Percentiles rank a stretch among this genome's conserved stretches.
Conservation (phyloP, 1,140 invertebrate species). For the Lordiphosa stackelbergi region DNA sequence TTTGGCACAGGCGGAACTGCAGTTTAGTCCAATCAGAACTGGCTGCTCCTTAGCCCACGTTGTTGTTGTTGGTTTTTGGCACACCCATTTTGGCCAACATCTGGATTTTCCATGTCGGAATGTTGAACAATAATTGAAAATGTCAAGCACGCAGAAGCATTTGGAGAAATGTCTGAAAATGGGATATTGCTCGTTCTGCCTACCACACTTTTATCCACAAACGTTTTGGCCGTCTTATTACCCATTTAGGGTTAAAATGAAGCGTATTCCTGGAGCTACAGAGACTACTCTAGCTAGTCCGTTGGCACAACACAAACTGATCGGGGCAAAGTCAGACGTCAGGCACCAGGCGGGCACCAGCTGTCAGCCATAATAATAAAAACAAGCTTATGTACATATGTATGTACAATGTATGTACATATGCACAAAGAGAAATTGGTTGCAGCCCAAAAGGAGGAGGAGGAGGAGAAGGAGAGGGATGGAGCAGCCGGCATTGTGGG, state of each 20-base stretch:
- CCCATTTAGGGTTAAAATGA: conserved; percentile 33
- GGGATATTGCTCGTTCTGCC: conserved; percentile 12
- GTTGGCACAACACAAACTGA: conserved; percentile 44
- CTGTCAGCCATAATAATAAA: conserved; percentile 31
- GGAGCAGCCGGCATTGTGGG: neutral
- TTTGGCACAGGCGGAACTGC: conserved; percentile 11
- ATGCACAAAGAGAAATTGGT: conserved; percentile 16
- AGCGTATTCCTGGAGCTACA: conserved; percentile 1
- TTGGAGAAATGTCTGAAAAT: conserved; percentile 1
- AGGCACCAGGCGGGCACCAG: conserved; percentile 10
- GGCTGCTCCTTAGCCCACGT: neutral
- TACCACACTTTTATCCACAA: conserved; percentile 30
- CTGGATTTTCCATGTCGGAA: conserved; percentile 27
- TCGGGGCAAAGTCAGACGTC: conserved; percentile 11
- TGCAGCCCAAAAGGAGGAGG: conserved; percentile 16
- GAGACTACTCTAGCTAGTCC: conserved; percentile 20
- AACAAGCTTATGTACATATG: conserved; percentile 16
- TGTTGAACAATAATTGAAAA: conserved; percentile 18
- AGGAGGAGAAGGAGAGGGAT: conserved; percentile 1
- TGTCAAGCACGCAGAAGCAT: conserved; percentile 25
- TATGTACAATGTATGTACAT: conserved; percentile 1
- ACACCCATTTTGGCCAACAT: conserved; percentile 22
- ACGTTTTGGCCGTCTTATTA: conserved; percentile 44
- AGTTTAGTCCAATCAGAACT: neutral
- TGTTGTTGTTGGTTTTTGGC: conserved; percentile 17